Conservation (phyloP, 2,888 invertebrate species). For the Dione vanillae region DNA sequence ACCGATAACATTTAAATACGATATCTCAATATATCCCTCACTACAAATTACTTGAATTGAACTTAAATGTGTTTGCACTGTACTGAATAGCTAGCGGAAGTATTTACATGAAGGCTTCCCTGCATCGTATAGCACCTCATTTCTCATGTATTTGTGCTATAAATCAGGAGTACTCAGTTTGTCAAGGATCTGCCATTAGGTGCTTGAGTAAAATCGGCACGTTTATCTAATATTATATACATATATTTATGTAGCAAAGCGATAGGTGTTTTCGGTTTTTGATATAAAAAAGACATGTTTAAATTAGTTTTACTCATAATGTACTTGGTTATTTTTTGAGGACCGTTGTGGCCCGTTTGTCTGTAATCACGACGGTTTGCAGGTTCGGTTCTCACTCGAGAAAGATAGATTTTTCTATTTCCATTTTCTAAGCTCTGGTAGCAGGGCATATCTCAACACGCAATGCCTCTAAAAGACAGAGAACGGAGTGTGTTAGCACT, state of each 20-base stretch:
- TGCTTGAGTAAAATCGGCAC: conserved; percentile 23
- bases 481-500: too few species aligned
- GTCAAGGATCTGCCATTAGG: conserved; percentile 28
- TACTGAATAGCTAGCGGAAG: conserved; percentile 13
- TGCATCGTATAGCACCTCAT: conserved; percentile 17
- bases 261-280: background rate
- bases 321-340: too few species aligned
- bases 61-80: conserved; percentile 9
- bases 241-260: background rate
- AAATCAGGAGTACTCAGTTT: conserved; percentile 28
- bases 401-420: too few species aligned
- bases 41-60: background rate
- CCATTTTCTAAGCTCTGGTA: too few species aligned
- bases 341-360: too few species aligned
- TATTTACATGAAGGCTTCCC: conserved; percentile 20
- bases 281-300: background rate
- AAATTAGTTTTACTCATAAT: background rate
- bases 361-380: too few species aligned
- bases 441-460: too few species aligned
- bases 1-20: background rate
- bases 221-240: conserved; percentile 1
- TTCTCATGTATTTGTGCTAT: conserved; percentile 23
- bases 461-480: too few species aligned
- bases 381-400: too few species aligned
- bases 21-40: background rate